Evolutionary conservation across 1,140 invertebrate species (phyloP), one percentile per base, ranked within the genome.

Genomic region (Eurosta solidaginis): DNA sequence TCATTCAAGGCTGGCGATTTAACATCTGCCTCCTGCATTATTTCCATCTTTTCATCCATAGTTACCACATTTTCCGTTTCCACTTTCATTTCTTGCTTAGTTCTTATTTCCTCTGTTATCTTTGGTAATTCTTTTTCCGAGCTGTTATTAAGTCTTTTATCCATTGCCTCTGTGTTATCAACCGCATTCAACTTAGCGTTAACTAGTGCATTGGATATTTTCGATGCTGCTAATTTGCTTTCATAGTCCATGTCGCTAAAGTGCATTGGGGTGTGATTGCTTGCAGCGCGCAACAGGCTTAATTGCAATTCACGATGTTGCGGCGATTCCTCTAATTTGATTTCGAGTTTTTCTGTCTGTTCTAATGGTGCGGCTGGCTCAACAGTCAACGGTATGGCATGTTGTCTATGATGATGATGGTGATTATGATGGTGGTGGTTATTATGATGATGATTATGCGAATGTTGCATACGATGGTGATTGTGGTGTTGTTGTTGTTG

Each of bases 321-420:
- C 45, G 85, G 85, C 5, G 84, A 86, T 59, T 86, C 85, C 45
- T 86, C 85, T 63, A 83, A 74, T 73, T 86, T 86, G 27, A 86
- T 86, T 77, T 86, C 85, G 42, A 86, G 77, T 68, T 86, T 86
- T n/a, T 86, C 85, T 27, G 85, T 86, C 79, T 86, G 85, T 63
- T 86, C 85, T 73, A 86, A 75, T 0, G 85, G 85, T 17, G 85
- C 85, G 4, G 85, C 85, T 17, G 85, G 85, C 77, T 86, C 85
- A 76, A 86, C 85, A 2, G 85, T 86, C 74, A 86, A 36, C 6
- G 85, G 80, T 75, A 86, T 86, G 40, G 85, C 85, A 52, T 86
- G 83, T 54, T 86, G 85, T 78, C 84, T 84, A 80, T 86, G 80
- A 20, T 81, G 84, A 74, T 81, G 81, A 52, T 82, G 74, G 20